Percentiles rank a stretch among this genome's conserved stretches.
phyloP scores from a whole-genome alignment of 2,888 invertebrate genomes.

The Deroplatys truncata region DNA sequence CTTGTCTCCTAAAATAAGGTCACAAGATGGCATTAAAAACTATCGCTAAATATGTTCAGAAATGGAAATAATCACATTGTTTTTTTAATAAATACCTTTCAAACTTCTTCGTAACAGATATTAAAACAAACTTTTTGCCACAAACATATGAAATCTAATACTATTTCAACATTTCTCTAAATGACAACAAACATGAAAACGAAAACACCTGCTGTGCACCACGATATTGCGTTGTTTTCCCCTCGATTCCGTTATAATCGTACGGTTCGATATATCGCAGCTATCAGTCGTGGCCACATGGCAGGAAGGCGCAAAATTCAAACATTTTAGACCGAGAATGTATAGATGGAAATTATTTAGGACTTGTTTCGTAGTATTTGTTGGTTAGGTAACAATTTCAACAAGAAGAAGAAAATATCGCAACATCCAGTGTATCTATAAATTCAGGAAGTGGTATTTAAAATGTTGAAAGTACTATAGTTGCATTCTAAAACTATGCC shows the following conservation, averaged over 20 bases:
- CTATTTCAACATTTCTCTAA: slow-evolving; percentile 19
- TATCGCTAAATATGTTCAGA: neutral
- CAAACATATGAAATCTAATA: slow-evolving; percentile 20
- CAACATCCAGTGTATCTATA: too few species aligned
- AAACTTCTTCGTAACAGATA: neutral
- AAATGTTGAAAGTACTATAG: too few species aligned
- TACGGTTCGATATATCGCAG: neutral
- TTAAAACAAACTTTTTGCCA: slow-evolving; percentile 9
- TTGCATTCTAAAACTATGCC: too few species aligned
- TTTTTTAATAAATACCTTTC: neutral
- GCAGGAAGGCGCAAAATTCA: neutral
- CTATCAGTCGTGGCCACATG: neutral
- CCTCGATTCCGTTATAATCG: slow-evolving; percentile 9
- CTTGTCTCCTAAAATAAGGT: slow-evolving; percentile 32
- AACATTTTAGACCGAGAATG: neutral
- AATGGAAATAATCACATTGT: neutral
- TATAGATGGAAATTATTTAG: too few species aligned
- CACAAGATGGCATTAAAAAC: slow-evolving; percentile 33
- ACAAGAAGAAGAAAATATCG: too few species aligned
- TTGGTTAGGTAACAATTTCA: too few species aligned
- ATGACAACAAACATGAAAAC: slow-evolving; percentile 33
- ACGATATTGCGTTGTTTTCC: slow-evolving; percentile 32
- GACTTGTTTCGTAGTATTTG: too few species aligned
- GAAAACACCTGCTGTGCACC: slow-evolving; percentile 34
- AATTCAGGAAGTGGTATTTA: too few species aligned